Evolutionary conservation across 2,888 invertebrate genomes (phyloP).

Genomic region (Epiblema foenella): DNA sequence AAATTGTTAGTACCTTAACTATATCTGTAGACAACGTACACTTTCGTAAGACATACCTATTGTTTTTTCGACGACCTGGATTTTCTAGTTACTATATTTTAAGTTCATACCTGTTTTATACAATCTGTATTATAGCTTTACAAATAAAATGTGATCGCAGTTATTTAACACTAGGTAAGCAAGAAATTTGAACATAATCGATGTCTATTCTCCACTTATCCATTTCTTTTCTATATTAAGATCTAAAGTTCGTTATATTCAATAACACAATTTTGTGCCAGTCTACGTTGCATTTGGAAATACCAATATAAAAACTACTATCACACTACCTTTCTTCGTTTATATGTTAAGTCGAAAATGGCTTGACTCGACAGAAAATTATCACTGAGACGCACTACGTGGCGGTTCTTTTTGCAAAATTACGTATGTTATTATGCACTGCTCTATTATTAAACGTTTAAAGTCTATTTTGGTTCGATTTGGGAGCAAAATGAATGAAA

Average conservation of each 20-base stretch:
- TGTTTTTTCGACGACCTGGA: too few species aligned
- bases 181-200: slow-evolving; percentile 11
- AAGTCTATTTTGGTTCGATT: slow-evolving; percentile 50
- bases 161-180: neutral
- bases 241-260: slow-evolving; percentile 35
- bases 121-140: neutral
- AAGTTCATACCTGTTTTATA: too few species aligned
- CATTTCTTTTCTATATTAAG: slow-evolving; percentile 27
- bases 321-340: slow-evolving; percentile 46
- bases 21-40: too few species aligned
- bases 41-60: too few species aligned
- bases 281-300: slow-evolving; percentile 25
- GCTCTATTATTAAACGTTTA: slow-evolving; percentile 47
- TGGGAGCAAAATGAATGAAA: slow-evolving; percentile 37
- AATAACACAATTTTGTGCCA: slow-evolving; percentile 38
- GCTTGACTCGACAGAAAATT: slow-evolving; percentile 46
- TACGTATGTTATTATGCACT: slow-evolving; percentile 38
- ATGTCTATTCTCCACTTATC: neutral
- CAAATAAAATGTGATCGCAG: neutral
- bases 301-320: slow-evolving; percentile 25
- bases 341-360: slow-evolving; percentile 50
- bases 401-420: slow-evolving; percentile 46
- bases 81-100: too few species aligned
- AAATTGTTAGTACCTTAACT: neutral
- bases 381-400: slow-evolving; percentile 49